Conservation (phyloP, 2,888 invertebrate genomes). For the Dryococelus australis region DNA sequence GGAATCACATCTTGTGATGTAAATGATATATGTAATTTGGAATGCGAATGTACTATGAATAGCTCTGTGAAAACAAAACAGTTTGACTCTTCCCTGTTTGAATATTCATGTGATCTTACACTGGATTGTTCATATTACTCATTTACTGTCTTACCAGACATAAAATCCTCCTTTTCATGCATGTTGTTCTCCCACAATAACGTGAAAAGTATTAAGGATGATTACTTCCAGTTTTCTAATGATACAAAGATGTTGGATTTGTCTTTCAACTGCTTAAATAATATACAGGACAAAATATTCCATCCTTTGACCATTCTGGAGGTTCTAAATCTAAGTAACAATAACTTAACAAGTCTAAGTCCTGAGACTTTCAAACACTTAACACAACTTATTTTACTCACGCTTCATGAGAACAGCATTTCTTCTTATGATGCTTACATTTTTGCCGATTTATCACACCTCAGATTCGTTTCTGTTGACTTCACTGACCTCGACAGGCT, state of each 20-base stretch:
- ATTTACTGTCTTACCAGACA: background rate
- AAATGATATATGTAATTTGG: background rate
- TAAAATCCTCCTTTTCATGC: background rate
- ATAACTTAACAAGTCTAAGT: background rate
- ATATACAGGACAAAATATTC: background rate
- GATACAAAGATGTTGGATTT: background rate
- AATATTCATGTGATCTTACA: background rate
- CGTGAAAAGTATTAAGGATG: background rate
- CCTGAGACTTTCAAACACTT: background rate
- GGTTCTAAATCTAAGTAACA: background rate
- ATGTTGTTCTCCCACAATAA: background rate
- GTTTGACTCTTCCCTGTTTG: background rate
- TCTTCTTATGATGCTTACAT: background rate
- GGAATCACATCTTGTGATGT: background rate
- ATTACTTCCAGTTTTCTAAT: background rate
- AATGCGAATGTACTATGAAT: background rate
- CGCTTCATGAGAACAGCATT: background rate
- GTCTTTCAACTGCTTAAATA: background rate
- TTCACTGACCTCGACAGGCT: background rate
- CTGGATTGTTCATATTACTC: background rate
- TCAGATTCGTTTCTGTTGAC: background rate
- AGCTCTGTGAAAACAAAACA: background rate
- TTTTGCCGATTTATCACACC: background rate
- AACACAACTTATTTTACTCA: background rate
- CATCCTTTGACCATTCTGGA: background rate